Conservation (phyloP, 2,797 vertebrate genomes). For the Pogoniulus pusillus region DNA sequence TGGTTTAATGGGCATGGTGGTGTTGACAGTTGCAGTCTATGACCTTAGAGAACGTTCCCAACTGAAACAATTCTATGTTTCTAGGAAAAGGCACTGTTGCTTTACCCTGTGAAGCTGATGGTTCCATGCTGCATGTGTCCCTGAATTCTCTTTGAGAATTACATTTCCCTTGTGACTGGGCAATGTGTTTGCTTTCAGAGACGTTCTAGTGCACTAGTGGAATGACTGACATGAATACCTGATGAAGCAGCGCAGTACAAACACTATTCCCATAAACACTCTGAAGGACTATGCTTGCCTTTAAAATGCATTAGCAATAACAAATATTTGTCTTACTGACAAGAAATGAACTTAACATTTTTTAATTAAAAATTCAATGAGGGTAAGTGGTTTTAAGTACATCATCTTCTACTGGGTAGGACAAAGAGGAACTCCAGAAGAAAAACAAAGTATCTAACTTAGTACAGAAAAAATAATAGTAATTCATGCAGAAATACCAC, state of each 20-base stretch:
- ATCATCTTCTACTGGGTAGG: not conserved
- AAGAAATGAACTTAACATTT: constrained; percentile 47
- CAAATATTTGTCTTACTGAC: constrained; percentile 61
- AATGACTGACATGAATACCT: constrained; percentile 15
- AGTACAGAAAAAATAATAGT: constrained; percentile 25
- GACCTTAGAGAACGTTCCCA: too few species aligned
- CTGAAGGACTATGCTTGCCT: not conserved
- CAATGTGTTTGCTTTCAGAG: constrained; percentile 34
- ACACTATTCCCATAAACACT: not conserved
- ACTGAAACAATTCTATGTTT: too few species aligned
- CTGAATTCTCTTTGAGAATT: not conserved
- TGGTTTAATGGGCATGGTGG: too few species aligned
- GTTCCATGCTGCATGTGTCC: not conserved
- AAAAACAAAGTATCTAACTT: constrained; percentile 25
- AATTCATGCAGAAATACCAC: constrained; percentile 11
- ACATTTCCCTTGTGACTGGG: not conserved
- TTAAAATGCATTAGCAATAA: constrained; percentile 53
- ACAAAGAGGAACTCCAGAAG: not conserved
- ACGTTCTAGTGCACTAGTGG: not conserved
- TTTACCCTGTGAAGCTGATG: not conserved
- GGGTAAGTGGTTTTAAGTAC: constrained; percentile 46
- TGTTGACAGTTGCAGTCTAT: too few species aligned
- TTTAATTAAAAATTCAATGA: constrained; percentile 61
- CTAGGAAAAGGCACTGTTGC: not conserved
- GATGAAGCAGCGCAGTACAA: not conserved